Base-by-base conservation (phyloP, 1,140 invertebrate species). In the Halictus rubicundus region DNA sequence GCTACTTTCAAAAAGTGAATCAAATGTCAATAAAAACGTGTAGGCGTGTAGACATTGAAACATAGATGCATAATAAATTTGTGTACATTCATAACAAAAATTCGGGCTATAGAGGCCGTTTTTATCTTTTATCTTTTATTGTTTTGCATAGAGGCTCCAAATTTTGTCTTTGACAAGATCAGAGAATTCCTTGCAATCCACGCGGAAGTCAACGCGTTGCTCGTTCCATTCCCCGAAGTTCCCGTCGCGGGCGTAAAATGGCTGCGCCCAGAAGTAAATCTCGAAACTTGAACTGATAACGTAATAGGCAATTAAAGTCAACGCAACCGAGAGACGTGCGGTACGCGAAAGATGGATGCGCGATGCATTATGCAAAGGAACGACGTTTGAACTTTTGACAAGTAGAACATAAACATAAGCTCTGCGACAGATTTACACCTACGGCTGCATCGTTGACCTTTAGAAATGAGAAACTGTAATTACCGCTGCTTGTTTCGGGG, bases 351-450 rank as follows among this genome's bases (percentile, higher is more conserved):
- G 69, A 89, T 80, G 73, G 82, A 88, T 86, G 83, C 65, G 27
- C 74, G 78, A 89, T 89, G 88, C 80, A 89, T 90, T 85, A 88
- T 89, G 84, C 87, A 90, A 84, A 74, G 65, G 78, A 37, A 25
- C 60, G 54, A 73, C 83, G 69, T 90, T 90, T 89, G 86, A 89
- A 90, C 88, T 90, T 90, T 89, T 89, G 89, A 90, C 89, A 90
- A 89, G 76, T 71, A 63, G 76, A 69, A 78, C 65, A 49, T 71
- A 85, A 82, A 70, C 70, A 84, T 83, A 82, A 87, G 83, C 82
- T 57, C 68, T 23, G 37, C 39, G 25, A 46, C 74, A 60, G 75
- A 86, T 87, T 84, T 83, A 83, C 72, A 66, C 27, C 25, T 61
- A 49, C 8, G 27, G 80, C 72, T 79, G 68, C 80, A 76, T 82